Percentiles rank a stretch among this genome's conserved stretches.
Conservation (phyloP, 2,797 vertebrate species). For the Sebastes vulpes region DNA sequence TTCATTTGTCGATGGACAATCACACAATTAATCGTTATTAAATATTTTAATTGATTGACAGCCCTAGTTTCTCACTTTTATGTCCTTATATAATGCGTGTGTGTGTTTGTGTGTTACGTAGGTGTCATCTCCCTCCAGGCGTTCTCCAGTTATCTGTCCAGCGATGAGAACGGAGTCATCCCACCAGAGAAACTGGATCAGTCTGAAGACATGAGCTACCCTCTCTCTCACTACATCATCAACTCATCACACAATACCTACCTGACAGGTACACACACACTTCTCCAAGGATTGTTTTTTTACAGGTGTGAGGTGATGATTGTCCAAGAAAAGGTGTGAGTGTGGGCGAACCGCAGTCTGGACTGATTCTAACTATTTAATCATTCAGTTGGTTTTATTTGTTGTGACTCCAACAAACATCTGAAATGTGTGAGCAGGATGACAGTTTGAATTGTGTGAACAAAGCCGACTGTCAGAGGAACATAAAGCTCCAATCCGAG, state of each 20-base stretch:
- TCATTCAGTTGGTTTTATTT: neutral
- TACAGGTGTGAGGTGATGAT: neutral
- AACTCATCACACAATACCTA: constrained; percentile 99
- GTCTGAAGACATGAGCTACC: constrained; percentile 98
- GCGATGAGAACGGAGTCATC: constrained; percentile 95
- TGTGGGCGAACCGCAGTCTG: neutral
- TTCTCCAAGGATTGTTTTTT: neutral
- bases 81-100: neutral
- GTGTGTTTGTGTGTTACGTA: constrained; percentile 47
- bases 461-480: neutral
- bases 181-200: constrained; percentile 98
- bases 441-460: neutral
- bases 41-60: no score
- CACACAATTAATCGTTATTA: no score
- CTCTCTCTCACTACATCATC: constrained; percentile 97
- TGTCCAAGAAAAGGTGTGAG: neutral
- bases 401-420: neutral
- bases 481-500: neutral
- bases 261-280: constrained; percentile 91
- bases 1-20: no score
- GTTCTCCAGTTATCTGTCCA: constrained; percentile 93
- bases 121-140: constrained; percentile 94
- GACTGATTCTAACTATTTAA: neutral
- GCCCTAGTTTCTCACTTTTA: neutral
- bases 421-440: neutral